phyloP scores from a whole-genome alignment of 2,113 vertebrate species.

The Eleginops maclovinus region DNA sequence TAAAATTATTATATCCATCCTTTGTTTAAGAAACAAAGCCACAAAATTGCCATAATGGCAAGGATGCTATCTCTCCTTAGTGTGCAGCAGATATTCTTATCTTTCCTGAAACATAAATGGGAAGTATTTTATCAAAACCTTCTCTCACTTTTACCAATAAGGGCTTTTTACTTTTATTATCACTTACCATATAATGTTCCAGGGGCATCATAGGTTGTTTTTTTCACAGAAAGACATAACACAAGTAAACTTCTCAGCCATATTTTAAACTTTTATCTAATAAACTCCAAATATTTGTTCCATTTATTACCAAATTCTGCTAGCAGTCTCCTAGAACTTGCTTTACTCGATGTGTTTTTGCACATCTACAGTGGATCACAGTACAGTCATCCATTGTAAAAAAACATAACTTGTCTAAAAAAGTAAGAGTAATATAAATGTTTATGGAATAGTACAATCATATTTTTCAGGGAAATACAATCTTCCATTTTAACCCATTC shows the following conservation, averaged over 20 bases:
- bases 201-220: background rate
- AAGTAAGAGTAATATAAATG: background rate
- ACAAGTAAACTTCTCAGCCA: background rate
- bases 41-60: background rate
- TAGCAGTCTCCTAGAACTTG: background rate
- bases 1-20: slow-evolving; percentile 12
- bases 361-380: too few species aligned
- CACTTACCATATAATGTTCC: background rate
- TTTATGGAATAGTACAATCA: background rate
- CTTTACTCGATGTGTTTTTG: background rate
- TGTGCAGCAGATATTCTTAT: slow-evolving; percentile 6
- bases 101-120: background rate
- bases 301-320: background rate
- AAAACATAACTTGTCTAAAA: background rate
- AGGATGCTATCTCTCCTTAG: background rate
- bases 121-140: background rate
- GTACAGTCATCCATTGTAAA: background rate
- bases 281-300: background rate
- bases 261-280: slow-evolving; percentile 1
- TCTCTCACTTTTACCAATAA: background rate
- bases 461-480: background rate
- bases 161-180: slow-evolving; percentile 29
- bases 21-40: slow-evolving; percentile 8
- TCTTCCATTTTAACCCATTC: background rate
- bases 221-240: background rate